Evolutionary conservation across 2,113 vertebrate genomes (phyloP).

Genomic region (Gallinago media): DNA sequence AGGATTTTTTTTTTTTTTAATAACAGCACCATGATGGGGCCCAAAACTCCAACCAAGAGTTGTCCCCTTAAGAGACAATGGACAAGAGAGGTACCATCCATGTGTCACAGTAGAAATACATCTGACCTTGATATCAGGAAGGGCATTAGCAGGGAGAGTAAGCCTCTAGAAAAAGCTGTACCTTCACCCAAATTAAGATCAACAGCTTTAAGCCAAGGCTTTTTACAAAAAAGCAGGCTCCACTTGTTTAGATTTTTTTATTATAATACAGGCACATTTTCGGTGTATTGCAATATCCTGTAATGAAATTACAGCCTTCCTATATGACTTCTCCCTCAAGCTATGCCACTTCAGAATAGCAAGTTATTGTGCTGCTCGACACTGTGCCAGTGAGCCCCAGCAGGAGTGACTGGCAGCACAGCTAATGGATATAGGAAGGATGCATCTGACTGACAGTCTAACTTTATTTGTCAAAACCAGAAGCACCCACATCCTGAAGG

Average conservation of each 20-base stretch:
- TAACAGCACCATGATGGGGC: too few relatives aligned
- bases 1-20: too few relatives aligned
- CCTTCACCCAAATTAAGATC: neutral
- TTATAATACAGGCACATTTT: neutral
- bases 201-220: neutral
- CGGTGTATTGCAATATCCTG: constrained; percentile 16
- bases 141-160: neutral
- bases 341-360: neutral
- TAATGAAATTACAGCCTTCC: constrained; percentile 49
- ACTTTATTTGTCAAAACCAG: constrained; percentile 29
- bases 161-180: neutral
- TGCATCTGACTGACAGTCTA: neutral
- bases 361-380: neutral
- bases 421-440: constrained; percentile 10
- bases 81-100: neutral
- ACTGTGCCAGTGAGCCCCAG: rapidly evolving
- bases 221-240: neutral
- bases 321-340: constrained; percentile 16
- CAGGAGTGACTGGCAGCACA: constrained; percentile 9
- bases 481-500: neutral
- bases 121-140: neutral
- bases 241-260: neutral
- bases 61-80: neutral
- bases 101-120: neutral
- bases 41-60: too few relatives aligned